Evolutionary conservation across 2,888 invertebrate genomes (phyloP), one percentile per base, ranked within the genome.

Genomic region (Serrognathus titanus): DNA sequence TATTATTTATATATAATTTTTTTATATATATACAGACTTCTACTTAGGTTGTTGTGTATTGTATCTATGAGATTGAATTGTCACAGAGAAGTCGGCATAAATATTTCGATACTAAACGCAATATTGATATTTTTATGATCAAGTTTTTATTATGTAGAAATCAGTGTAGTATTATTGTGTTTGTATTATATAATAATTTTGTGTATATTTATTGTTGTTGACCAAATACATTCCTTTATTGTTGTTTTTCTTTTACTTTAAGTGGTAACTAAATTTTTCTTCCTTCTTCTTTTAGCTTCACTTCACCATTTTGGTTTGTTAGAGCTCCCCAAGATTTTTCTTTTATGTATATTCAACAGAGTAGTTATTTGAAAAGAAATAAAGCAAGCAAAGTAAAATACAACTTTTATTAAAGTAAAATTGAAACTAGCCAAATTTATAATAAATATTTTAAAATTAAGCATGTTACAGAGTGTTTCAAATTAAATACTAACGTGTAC

Each of bases 171-270:
- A 31, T 31, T 48, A 48, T 8, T n/a, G 35, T 48, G 35, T 35
- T 37, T 47, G 46, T 52, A 40, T 52, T 46, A 12, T 51, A 46
- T 52, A 35, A 52, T 38, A 31, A n/a, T 52, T 36, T 46, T 52
- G 31, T 46, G 41, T 51, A 24, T 51, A 24, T 43, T 36, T 51
- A 24, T 36, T 52, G 39, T 47, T 46, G 52, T 52, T 52, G 52
- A 52, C 52, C 52, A 52, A 52, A 52, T 52, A 52, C 52, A 52
- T 52, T 52, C 52, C 52, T 46, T 52, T 46, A 46, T 47, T 52
- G 52, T 52, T 52, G 20, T 13, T 31, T 31, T 31, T 31, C 24
- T 31, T 31, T 31, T 6, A 31, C 2, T 16, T 16, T 0, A 16
- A 16, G 16, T 16, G 16, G 16, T 16, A 2, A 16, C 2, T 16